Base-by-base conservation (phyloP, 2,888 invertebrate genomes). In the Ommatoiulus sabulosus region DNA sequence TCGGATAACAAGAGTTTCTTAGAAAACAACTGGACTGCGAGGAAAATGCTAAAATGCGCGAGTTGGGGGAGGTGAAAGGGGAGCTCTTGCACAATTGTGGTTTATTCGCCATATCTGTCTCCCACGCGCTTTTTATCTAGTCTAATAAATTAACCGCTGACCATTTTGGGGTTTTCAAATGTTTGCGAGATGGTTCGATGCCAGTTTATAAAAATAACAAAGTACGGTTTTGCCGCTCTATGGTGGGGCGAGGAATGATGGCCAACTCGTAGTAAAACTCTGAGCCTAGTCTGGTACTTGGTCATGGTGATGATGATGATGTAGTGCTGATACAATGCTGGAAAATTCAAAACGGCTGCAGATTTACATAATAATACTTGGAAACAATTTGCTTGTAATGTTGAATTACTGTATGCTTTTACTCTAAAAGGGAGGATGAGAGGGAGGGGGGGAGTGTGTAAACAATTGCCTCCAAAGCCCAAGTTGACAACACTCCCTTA, bases 171-270 rank as follows among this genome's bases (percentile, higher is more conserved):
- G 57, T 57, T 57, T 57, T 57, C 57, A 57, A 57, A 57, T 17
- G 57, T 57, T 57, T 57, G 57, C 57, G 57, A 57, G 57, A 57
- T 57, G 57, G 57, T 57, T 17, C 15, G 57, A 57, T 57, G 57
- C 57, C 57, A 57, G 57, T 57, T 57, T 57, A 57, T 57, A 57
- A 57, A 57, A 57, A 57, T 57, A 57, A 57, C 57, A 57, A 57
- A 57, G 57, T 57, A 17, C 15, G 57, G 4, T 57, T 57, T 57
- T 57, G 15, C 57, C 15, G 10, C 57, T 0, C 17, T 0, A 57
- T 57, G 57, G 12, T 57, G 15, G 15, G 57, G 57, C 57, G 57
- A 57, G 57, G 57, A 57, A 57, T 57, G 10, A 57, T 57, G 57
- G 15, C 15, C 57, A 35, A 35, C 35, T 35, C 35, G 35, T 35